These are phyloP conservation scores for Platichthys stellatus DNA, from an alignment of 2,113 vertebrate species.

Conservation along the genomic window DNA sequence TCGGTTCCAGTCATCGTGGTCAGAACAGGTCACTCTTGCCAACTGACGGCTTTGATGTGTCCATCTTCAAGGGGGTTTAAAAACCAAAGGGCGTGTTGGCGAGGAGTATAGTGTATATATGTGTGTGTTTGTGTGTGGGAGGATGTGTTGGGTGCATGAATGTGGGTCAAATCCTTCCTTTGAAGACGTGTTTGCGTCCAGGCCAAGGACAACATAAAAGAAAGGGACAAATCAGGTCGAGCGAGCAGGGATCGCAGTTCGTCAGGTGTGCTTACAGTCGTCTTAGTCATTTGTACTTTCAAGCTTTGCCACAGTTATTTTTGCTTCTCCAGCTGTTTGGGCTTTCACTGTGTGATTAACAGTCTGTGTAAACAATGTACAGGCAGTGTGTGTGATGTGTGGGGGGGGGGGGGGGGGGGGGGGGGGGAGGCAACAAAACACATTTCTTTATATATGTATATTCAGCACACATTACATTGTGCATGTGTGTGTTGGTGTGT, in stretches of 20 bases:
- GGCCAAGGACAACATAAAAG: conserved; percentile 73
- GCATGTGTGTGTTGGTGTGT: neutral
- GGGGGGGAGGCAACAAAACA: conserved; percentile 21
- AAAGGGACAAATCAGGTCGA: conserved; percentile 58
- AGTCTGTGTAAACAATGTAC: conserved; percentile 9
- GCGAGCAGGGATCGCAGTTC: conserved; percentile 32
- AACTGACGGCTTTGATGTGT: conserved; percentile 76
- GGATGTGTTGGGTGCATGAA: conserved; percentile 29
- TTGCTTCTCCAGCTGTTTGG: neutral
- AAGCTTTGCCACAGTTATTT: conserved; percentile 28
- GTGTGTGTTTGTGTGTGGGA: conserved; percentile 4
- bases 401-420: conserved; percentile 18
- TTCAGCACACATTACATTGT: conserved; percentile 1
- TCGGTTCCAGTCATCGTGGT: conserved; percentile 64
- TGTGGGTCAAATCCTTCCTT: conserved; percentile 67
- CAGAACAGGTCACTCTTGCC: conserved; percentile 60
- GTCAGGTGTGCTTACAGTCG: conserved; percentile 51
- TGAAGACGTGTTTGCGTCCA: conserved; percentile 68
- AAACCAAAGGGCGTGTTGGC: conserved; percentile 59
- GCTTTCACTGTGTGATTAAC: conserved; percentile 16
- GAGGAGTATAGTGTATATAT: conserved; percentile 17
- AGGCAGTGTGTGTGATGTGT: neutral
- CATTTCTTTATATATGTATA: neutral
- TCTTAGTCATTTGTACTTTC: conserved; percentile 46
- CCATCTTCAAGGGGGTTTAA: conserved; percentile 66